These are phyloP conservation scores for Dicentrarchus labrax DNA, from an alignment of 2,113 vertebrate species.

Conservation along the genomic window DNA sequence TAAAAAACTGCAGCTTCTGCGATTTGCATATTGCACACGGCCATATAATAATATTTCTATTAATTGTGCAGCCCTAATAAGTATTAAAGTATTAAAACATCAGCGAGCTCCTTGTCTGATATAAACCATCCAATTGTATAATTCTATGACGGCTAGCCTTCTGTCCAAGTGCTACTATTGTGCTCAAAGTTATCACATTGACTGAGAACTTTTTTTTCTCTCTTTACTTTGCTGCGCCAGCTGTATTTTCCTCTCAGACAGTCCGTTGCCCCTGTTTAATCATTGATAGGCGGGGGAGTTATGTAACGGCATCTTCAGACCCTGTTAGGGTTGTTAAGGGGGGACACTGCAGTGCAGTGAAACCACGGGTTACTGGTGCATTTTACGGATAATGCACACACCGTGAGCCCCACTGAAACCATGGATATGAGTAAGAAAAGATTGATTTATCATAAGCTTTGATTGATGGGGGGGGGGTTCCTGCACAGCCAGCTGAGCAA, in stretches of 20 bases:
- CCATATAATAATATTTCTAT: too few species aligned
- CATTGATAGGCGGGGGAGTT: constrained; percentile 45
- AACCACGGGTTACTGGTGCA: constrained; percentile 41
- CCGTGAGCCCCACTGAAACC: constrained; percentile 4
- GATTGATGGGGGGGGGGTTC: not conserved
- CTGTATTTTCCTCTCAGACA: not conserved
- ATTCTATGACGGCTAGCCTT: not conserved
- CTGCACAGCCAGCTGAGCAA: not conserved
- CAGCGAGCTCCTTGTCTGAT: not conserved
- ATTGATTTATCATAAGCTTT: constrained; percentile 45
- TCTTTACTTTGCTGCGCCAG: constrained; percentile 51
- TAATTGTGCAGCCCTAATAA: too few species aligned
- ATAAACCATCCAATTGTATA: not conserved
- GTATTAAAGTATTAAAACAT: too few species aligned
- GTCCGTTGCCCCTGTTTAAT: constrained; percentile 44
- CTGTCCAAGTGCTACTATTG: not conserved
- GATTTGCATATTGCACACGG: too few species aligned
- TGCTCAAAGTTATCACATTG: not conserved
- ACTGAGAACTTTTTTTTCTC: not conserved
- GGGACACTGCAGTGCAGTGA: constrained; percentile 30
- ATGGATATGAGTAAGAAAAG: constrained; percentile 9
- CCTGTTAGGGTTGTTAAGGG: constrained; percentile 27
- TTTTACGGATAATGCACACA: constrained; percentile 34
- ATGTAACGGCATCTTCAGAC: constrained; percentile 35
- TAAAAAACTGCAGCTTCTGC: too few species aligned